Base-by-base conservation (phyloP, 1,140 invertebrate genomes). In the Atta texana region DNA sequence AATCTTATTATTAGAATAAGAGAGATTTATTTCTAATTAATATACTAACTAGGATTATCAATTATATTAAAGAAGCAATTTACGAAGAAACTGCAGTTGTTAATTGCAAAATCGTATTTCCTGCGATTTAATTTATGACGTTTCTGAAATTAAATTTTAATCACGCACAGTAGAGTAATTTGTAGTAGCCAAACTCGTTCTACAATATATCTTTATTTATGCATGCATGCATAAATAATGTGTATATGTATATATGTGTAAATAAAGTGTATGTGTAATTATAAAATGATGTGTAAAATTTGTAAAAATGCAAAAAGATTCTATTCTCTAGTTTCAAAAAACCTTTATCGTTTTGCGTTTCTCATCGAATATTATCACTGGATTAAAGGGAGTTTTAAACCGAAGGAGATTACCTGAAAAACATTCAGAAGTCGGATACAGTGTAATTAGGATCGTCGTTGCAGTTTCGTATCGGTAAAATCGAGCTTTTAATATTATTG, bases 91-190 rank as follows among this genome's bases (percentile, higher is more conserved):
- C 28, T 16, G 49, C 10, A 34, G 0, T 28, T 53, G 18, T 34
- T 74, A 57, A 57, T 57, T 21, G 51, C 10, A 18, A 74, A 34
- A 74, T 34, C 0, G 12, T 31, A 18, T 74, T 57, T 39, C 51
- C 28, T 21, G 7, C 21, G 51, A 75, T 59, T 75, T 7, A 39
- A 75, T 59, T 55, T 55, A 28, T 24, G n/a, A 68, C 6, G 24
- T 69, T 69, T 51, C 44, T 14, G 24, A 51, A 51, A 24, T 69
- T 49, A 69, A 69, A 51, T 69, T 69, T 24, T 69, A 69, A 63
- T 63, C 5, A 63, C 14, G 6, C 14, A 5, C 21, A 28, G 14
- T 51, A 24, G 39, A 69, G 39, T n/a, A 68, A 21, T 21, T 44
- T 44, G 1, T 68, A 21, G 1, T 14, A 14, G 34, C n/a, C 39